A percentile compares a stretch with the other conserved stretches of the same genome.
These are phyloP conservation scores for Yasuhikotakia modesta DNA, from an alignment of 2,797 vertebrate genomes.

Conservation along the genomic window DNA sequence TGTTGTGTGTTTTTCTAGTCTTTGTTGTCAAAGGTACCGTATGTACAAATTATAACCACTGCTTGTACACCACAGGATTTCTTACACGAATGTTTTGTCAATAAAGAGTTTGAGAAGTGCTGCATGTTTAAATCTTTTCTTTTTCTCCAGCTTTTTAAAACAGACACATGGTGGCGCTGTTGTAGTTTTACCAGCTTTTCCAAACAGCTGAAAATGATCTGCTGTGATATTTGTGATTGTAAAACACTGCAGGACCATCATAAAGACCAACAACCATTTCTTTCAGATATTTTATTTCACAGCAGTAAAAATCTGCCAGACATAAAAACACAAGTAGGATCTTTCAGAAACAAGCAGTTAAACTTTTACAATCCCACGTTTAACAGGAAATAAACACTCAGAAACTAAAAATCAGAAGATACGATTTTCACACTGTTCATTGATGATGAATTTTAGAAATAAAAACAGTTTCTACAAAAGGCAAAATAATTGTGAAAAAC, in stretches of 20 bases:
- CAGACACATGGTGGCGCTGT: too few relatives aligned
- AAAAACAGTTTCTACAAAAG: background rate
- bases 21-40: slow-evolving; percentile 71
- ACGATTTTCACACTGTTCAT: too few relatives aligned
- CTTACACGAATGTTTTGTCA: slow-evolving; percentile 67
- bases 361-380: slow-evolving; percentile 54
- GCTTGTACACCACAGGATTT: slow-evolving; percentile 68
- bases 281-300: slow-evolving; percentile 48
- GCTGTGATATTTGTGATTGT: background rate
- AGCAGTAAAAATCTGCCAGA: slow-evolving; percentile 66
- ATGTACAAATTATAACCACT: slow-evolving; percentile 75
- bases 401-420: too few relatives aligned
- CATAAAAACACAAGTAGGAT: slow-evolving; percentile 62
- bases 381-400: slow-evolving; percentile 37
- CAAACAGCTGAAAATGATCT: too few relatives aligned
- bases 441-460: background rate
- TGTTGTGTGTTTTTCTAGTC: slow-evolving; percentile 58
- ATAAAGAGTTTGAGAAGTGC: slow-evolving; percentile 66
- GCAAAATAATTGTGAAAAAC: background rate
- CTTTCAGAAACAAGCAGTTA: slow-evolving; percentile 48
- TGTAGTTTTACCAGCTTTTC: too few relatives aligned
- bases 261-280: slow-evolving; percentile 48
- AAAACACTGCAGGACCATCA: background rate
- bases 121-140: slow-evolving; percentile 15
- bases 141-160: background rate